phyloP scores from a whole-genome alignment of 2,888 invertebrate genomes.

The Corythucha ciliata region DNA sequence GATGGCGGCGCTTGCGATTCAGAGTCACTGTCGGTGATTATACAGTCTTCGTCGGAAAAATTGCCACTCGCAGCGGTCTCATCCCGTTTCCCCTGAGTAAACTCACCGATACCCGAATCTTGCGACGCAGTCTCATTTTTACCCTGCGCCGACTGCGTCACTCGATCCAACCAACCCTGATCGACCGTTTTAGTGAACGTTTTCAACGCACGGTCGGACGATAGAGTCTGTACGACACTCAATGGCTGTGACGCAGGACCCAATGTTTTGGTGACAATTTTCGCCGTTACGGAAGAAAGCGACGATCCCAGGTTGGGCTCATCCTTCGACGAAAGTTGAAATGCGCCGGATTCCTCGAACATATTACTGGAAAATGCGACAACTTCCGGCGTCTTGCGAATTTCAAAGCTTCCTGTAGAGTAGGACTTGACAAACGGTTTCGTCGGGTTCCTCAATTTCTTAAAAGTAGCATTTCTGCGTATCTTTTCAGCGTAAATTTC shows the following conservation, averaged over 20 bases:
- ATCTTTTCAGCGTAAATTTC: too few species aligned
- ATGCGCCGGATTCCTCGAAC: too few species aligned
- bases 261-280: not conserved
- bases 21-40: constrained; percentile 53
- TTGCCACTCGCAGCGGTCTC: constrained; percentile 5
- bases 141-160: constrained; percentile 10
- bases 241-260: not conserved
- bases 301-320: too few species aligned
- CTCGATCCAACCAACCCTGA: constrained; percentile 50
- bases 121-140: constrained; percentile 25
- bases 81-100: constrained; percentile 14
- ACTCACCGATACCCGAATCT: constrained; percentile 40
- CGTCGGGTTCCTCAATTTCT: constrained; percentile 39
- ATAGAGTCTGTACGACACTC: not conserved
- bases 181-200: constrained; percentile 43
- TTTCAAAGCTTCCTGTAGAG: too few species aligned
- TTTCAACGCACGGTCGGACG: not conserved
- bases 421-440: too few species aligned
- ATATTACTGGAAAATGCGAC: too few species aligned
- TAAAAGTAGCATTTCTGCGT: too few species aligned
- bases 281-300: not conserved
- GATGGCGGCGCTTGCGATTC: too few species aligned
- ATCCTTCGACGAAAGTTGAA: too few species aligned
- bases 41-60: constrained; percentile 50
- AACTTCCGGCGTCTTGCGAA: too few species aligned